Evolutionary conservation across 2,113 vertebrate genomes (phyloP).

Genomic region (Herpailurus yagouaroundi): DNA sequence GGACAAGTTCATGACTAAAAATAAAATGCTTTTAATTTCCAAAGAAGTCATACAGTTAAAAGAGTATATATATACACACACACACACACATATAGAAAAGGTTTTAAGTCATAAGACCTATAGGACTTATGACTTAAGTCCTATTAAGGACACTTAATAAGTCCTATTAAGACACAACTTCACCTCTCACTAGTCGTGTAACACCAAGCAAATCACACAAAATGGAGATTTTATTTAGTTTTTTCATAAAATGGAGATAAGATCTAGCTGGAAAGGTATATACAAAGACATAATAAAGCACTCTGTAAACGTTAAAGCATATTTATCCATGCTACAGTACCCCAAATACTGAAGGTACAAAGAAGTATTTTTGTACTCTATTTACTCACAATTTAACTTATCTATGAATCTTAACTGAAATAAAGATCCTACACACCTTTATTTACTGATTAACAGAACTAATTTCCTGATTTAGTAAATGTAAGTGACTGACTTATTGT

Average conservation of each 20-base stretch:
- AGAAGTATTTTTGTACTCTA: not conserved
- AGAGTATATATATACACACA: not conserved
- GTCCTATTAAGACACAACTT: not conserved
- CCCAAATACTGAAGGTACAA: not conserved
- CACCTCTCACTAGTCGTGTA: not conserved
- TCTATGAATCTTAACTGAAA: not conserved
- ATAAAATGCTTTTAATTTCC: constrained; percentile 7
- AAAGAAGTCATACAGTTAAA: not conserved
- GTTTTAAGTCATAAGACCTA: not conserved
- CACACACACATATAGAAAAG: not conserved
- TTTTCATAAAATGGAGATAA: not conserved
- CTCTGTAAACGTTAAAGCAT: not conserved
- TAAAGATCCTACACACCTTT: not conserved
- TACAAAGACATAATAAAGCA: not conserved
- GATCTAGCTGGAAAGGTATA: not conserved
- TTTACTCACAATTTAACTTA: not conserved
- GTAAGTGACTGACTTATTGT: not conserved
- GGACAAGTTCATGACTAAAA: not conserved
- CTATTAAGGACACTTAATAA: not conserved
- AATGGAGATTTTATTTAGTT: not conserved
- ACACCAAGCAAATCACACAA: not conserved
- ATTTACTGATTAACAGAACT: not conserved
- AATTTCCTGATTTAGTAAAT: constrained; percentile 44
- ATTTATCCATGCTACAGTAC: not conserved
- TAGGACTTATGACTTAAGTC: not conserved